These are phyloP conservation scores for Tachycineta bicolor DNA, from an alignment of 2,113 vertebrate genomes.

Conservation along the genomic window DNA sequence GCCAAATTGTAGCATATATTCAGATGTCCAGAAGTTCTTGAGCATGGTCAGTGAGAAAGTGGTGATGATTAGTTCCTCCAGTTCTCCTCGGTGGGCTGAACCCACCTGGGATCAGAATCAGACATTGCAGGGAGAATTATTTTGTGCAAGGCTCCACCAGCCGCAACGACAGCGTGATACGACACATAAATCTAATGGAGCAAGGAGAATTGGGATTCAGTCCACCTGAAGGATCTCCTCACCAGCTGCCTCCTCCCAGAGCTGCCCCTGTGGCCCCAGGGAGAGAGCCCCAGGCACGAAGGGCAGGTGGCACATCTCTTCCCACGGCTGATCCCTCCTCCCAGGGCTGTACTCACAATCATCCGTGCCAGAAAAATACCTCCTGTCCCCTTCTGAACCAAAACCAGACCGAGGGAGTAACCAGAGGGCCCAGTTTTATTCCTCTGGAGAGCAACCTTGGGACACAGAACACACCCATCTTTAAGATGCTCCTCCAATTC, in stretches of 20 bases:
- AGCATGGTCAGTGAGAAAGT: fast-evolving
- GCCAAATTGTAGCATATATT: neutral
- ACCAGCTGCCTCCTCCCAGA: fast-evolving
- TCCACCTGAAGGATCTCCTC: neutral
- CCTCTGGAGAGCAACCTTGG: neutral
- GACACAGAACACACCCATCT: neutral
- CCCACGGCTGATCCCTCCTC: neutral
- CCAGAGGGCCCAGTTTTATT: neutral
- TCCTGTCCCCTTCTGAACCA: neutral
- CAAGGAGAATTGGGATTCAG: neutral
- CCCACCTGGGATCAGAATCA: neutral
- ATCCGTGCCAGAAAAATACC: neutral
- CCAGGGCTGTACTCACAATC: neutral
- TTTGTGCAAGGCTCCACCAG: neutral
- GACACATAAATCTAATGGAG: fast-evolving
- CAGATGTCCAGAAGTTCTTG: neutral
- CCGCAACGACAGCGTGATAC: fast-evolving
- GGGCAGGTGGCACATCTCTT: neutral
- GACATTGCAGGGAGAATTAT: neutral
- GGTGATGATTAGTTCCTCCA: neutral
- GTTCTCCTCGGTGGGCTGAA: neutral
- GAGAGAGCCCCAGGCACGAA: fast-evolving
- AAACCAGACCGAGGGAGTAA: neutral
- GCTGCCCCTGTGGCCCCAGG: neutral
- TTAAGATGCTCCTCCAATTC: neutral